phyloP scores from a whole-genome alignment of 1,140 invertebrate genomes.

The Vollenhovia emeryi region DNA sequence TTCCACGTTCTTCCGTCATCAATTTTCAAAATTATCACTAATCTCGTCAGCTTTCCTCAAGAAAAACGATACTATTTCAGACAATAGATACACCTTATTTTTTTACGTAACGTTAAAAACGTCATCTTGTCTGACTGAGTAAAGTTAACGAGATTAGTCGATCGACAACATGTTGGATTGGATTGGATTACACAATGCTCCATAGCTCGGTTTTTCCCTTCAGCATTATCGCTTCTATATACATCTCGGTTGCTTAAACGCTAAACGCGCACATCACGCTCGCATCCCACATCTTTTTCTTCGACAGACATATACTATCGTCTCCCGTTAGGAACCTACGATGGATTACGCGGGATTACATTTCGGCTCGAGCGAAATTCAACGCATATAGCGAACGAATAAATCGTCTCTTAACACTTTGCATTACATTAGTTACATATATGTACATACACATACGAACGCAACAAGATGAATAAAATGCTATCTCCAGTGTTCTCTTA shows the following conservation, averaged over 20 bases:
- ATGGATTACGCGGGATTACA: slow-evolving; percentile 15
- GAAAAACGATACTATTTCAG: not conserved
- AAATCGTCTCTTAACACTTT: not conserved
- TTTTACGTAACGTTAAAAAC: not conserved
- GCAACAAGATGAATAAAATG: not conserved
- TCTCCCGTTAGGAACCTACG: slow-evolving; percentile 31
- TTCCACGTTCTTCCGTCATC: not conserved
- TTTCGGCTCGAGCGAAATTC: not conserved
- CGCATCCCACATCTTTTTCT: not conserved
- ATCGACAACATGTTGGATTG: not conserved
- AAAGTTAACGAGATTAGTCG: slow-evolving; percentile 1
- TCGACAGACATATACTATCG: not conserved
- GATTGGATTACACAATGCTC: slow-evolving; percentile 11
- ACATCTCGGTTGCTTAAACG: slow-evolving; percentile 28
- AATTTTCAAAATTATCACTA: not conserved
- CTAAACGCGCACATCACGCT: slow-evolving; percentile 18
- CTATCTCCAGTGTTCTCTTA: not conserved
- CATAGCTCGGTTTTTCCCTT: slow-evolving; percentile 19
- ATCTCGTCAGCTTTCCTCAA: not conserved
- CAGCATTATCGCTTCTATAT: slow-evolving; percentile 25
- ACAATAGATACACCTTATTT: not conserved
- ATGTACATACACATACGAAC: slow-evolving; percentile 31
- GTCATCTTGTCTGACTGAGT: not conserved
- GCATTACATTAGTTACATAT: slow-evolving; percentile 42
- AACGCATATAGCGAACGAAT: slow-evolving; percentile 1